phyloP scores from a whole-genome alignment of 2,113 vertebrate species.

The Corythoichthys intestinalis region DNA sequence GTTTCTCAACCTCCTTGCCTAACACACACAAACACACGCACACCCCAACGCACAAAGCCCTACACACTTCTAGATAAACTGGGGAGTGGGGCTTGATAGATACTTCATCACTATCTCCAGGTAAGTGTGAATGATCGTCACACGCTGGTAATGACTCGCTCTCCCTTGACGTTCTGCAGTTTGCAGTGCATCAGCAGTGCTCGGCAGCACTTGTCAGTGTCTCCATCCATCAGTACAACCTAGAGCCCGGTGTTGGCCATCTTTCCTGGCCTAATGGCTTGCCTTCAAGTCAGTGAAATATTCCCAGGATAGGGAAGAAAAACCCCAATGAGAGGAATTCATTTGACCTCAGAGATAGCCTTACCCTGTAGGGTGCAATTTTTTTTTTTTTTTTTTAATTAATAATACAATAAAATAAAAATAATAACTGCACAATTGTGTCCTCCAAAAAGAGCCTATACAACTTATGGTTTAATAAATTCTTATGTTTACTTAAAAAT shows the following conservation, averaged over 20 bases:
- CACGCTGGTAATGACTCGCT: not conserved
- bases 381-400: not conserved
- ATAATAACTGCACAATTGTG: not conserved
- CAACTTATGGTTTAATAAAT: not conserved
- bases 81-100: not conserved
- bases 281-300: not conserved
- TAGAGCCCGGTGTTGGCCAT: not conserved
- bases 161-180: not conserved
- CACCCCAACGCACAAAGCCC: too few species aligned
- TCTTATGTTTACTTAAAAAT: not conserved
- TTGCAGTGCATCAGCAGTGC: conserved; percentile 2
- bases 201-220: not conserved
- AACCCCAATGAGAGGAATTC: not conserved
- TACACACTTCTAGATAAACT: not conserved
- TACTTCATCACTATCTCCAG: conserved; percentile 8
- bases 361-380: not conserved
- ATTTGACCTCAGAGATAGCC: not conserved
- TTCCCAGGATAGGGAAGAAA: not conserved
- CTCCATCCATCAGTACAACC: conserved; percentile 2
- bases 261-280: conserved; percentile 1
- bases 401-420: too few species aligned
- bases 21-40: not conserved
- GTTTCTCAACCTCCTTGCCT: not conserved
- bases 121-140: conserved; percentile 6
- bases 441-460: not conserved